Evolutionary conservation across 1,140 invertebrate genomes (phyloP), one percentile per base, ranked within the genome.

Genomic region (Drosophila equinoxialis): DNA sequence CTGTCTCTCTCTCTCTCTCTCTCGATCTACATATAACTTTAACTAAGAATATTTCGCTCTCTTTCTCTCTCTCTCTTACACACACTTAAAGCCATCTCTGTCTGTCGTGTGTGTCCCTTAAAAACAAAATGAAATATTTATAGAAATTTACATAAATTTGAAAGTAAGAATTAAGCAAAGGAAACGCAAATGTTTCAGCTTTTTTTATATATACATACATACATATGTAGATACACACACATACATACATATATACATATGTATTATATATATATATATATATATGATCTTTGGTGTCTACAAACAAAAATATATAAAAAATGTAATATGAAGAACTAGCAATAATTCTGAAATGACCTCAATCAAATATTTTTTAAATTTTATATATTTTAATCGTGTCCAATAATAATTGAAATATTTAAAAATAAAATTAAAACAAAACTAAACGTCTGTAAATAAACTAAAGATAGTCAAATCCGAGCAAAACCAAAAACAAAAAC

Each of bases 301-400:
- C 63, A 87, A 23, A 20, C 59, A 65, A 71, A 57, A 54, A 65
- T 69, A 65, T 69, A 59, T 30, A 45, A 65, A 69, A 79, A 45
- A 65, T 64, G 39, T 23, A 45, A 62, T 42, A 14, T 35, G 58
- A 5, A 70, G 17, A 51, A 63, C 23, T 91, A 91, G 90, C 90
- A 91, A 91, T 91, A 91, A 91, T 91, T 91, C 91, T 91, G 77
- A 91, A 91, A 91, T 91, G 90, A 91, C 90, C 90, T 91, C 90
- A 91, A 91, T 91, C 85, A 91, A 85, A 91, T 90, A 90, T 91
- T 91, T 90, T 90, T 90, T 81, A 81, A 90, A 91, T 85, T 90
- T 90, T 85, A 82, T 87, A 90, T 90, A 91, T 85, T 87, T 87
- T 87, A 89, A 65, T 80, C 77, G 73, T 83, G 81, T 71, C 57